These are phyloP conservation scores for Acrobasis repandana DNA, from an alignment of 2,888 invertebrate species.

Conservation along the genomic window DNA sequence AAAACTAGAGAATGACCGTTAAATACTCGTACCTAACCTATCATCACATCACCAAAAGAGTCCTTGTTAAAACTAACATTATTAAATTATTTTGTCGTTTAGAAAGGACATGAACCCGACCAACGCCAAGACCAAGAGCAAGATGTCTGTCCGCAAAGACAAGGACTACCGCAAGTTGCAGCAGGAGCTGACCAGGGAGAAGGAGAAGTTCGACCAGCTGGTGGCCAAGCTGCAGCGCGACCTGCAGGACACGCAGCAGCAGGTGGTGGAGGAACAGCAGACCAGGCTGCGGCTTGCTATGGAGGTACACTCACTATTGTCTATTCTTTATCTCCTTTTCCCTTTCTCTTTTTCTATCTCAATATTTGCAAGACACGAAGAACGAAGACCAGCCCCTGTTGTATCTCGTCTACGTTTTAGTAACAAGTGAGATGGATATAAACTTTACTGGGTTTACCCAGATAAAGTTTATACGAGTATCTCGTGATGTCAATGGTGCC, in stretches of 20 bases:
- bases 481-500: no score
- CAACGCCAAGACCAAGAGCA: conserved; percentile 90
- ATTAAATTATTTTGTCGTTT: conserved; percentile 24
- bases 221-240: conserved; percentile 92
- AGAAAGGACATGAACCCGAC: conserved; percentile 85
- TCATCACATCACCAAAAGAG: no score
- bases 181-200: conserved; percentile 96
- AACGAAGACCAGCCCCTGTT: no score
- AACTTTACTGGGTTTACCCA: no score
- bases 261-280: conserved; percentile 88
- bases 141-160: conserved; percentile 93
- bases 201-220: conserved; percentile 96
- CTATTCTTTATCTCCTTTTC: background rate
- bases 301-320: conserved; percentile 82
- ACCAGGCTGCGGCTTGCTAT: conserved; percentile 90
- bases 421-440: no score
- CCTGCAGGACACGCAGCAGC: conserved; percentile 92
- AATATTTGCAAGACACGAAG: background rate
- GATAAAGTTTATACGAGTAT: no score
- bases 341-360: background rate
- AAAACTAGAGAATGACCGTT: no score
- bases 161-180: conserved; percentile 97
- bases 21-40: no score
- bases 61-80: no score
- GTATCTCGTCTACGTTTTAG: no score